Evolutionary conservation across 2,888 invertebrate species (phyloP), one percentile per base, ranked within the genome.

Genomic region (Cheilosia pagana): DNA sequence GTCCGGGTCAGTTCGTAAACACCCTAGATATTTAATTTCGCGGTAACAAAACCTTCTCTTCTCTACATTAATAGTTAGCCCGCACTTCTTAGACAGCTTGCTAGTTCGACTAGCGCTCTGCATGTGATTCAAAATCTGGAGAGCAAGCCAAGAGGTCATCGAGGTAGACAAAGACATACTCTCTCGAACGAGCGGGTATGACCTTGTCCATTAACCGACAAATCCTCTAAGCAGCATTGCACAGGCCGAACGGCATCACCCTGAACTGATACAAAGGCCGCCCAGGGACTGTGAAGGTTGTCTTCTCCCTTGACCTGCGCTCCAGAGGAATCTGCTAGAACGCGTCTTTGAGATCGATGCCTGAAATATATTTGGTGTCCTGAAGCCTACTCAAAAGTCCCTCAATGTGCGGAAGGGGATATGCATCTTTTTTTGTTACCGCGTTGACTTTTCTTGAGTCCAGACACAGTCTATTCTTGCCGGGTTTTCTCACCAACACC

Each of bases 171-270:
- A 35, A 12, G 8, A 8, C 35, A 35, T 6, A 35, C 35, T 12
- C 35, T 35, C 12, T 35, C 12, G 6, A 35, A 35, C 10, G 35
- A 35, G 35, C 35, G 39, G 39, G 7, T 39, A 50, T 50, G 50
- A 50, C 50, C 6, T 45, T 45, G 45, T 45, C 45, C n/a, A 45
- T 45, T 5, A 45, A 16, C 19, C 45, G 45, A 45, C 45, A 45
- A 5, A 19, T 45, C 8, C n/a, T n/a, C 19, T n/a, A 8, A 12
- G 21, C 12, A 19, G 50, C 3, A 19, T 50, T 10, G 21, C 12
- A 21, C 21, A 50, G 6, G 21, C 19, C 50, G 23, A n/a, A n/a
- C n/a, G n/a, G n/a, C n/a, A n/a, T n/a, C n/a, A n/a, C n/a, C n/a
- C n/a, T n/a, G n/a, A n/a, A n/a, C n/a, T n/a, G n/a, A n/a, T n/a